Base-by-base conservation (phyloP, 2,888 invertebrate genomes). In the Drosophila neoperkinsi region DNA sequence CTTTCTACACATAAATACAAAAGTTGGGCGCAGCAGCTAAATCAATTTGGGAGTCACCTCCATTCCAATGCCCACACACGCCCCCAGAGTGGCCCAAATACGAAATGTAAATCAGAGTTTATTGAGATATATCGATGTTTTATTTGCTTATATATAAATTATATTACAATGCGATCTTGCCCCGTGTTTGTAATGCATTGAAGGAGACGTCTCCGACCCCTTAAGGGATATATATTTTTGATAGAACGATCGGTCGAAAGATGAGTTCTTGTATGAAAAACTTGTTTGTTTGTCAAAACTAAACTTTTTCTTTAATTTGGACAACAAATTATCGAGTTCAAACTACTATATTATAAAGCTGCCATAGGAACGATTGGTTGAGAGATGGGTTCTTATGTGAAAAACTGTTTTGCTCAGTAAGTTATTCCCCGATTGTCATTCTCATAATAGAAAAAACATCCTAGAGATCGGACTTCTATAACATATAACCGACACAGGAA, bases 11-110 rank as follows among this genome's bases (percentile, higher is more conserved):
- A 50, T 18, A 50, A 34, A 25, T 2, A 43, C n/a, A 13, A 11
- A 30, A 31, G 13, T 38, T 38, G 28, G 21, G n/a, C 13, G 25
- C 13, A 28, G 3, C 30, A 36, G 57, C 43, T 64, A 25, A 67
- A 72, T 76, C 59, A 77, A 52, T 60, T 67, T 52, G 34, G 55
- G 25, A 21, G 31, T 28, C 11, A 36, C 5, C 28, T 46, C 33
- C 1, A 25, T 9, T 3, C 11, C 6, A 13, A 28, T 6, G 46
- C 25, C 46, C 2, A 5, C 41, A 10, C 41, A 10, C 41, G 28
- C 18, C 25, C 4, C 13, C 21, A 13, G 13, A 13, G 46, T 46
- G 25, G 21, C 13, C 25, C 46, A 4, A 25, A 25, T 25, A 7
- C 9, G 2, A 25, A 25, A 46, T 46, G 25, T 16, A 16, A 25